Conservation (phyloP, 2,113 vertebrate species). For the Trichechus manatus region DNA sequence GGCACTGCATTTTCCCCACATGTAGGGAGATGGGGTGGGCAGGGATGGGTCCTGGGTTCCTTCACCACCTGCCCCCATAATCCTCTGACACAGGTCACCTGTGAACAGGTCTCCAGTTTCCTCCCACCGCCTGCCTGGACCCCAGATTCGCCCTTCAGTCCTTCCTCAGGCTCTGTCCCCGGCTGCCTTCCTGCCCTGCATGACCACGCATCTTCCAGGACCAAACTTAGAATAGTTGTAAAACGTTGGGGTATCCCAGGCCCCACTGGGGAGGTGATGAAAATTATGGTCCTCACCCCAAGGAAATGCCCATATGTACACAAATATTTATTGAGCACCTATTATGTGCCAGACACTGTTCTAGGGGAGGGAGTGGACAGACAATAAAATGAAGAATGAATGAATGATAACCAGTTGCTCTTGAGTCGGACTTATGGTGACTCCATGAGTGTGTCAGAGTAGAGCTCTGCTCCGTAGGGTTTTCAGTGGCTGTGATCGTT, state of each 20-base stretch:
- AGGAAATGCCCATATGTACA: background rate
- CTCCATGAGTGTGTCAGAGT: background rate
- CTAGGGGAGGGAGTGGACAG: background rate
- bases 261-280: background rate
- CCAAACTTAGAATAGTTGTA: background rate
- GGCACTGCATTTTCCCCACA: accelerated
- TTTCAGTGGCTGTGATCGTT: no score
- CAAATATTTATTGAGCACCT: background rate
- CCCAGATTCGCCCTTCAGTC: background rate
- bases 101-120: background rate
- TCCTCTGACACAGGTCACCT: background rate
- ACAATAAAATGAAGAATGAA: background rate
- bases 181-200: background rate
- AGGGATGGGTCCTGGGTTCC: background rate
- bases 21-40: background rate
- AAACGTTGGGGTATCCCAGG: background rate
- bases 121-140: background rate
- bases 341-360: background rate
- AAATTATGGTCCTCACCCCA: background rate
- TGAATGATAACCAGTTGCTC: background rate
- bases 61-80: accelerated
- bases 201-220: background rate
- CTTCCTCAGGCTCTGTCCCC: background rate
- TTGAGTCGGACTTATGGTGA: background rate
- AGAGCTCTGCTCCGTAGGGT: no score